Evolutionary conservation across 2,113 vertebrate genomes (phyloP).

Genomic region (Xyliphius kryptos): DNA sequence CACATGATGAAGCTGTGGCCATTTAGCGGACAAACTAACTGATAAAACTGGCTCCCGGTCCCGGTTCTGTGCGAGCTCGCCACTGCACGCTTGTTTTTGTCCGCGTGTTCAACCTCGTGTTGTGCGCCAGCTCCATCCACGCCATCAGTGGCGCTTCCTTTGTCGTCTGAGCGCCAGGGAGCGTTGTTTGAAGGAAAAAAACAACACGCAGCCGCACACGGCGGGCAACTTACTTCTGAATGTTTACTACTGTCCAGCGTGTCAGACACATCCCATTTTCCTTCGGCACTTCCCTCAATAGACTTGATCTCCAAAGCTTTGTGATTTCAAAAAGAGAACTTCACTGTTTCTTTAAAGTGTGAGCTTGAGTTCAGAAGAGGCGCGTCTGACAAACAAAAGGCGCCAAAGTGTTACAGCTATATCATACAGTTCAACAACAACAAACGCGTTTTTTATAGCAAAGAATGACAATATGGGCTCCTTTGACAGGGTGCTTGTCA

Average conservation of each 20-base stretch:
- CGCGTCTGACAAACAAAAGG: conserved; percentile 40
- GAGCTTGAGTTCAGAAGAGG: conserved; percentile 43
- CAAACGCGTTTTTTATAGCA: no score
- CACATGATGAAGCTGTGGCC: conserved; percentile 33
- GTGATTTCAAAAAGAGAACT: neutral
- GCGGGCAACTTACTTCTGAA: neutral
- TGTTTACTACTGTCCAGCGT: neutral
- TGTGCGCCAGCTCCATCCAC: conserved; percentile 61
- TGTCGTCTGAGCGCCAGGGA: conserved; percentile 72
- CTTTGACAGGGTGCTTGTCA: no score
- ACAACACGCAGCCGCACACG: neutral
- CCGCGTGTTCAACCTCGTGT: conserved; percentile 37
- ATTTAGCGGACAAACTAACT: conserved; percentile 4
- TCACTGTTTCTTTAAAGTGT: conserved; percentile 13
- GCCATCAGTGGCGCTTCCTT: conserved; percentile 68
- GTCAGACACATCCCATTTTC: neutral
- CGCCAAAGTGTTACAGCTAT: conserved; percentile 31
- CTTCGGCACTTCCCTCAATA: neutral
- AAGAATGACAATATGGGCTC: no score
- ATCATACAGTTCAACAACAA: neutral
- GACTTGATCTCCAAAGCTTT: neutral
- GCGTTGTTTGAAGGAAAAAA: conserved; percentile 52
- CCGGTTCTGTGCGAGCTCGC: neutral
- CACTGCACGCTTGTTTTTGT: neutral
- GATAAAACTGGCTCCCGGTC: neutral